A percentile compares a stretch with the other conserved stretches of the same genome.
phyloP scores from a whole-genome alignment of 2,888 invertebrate species.

The Dendrolimus pini region DNA sequence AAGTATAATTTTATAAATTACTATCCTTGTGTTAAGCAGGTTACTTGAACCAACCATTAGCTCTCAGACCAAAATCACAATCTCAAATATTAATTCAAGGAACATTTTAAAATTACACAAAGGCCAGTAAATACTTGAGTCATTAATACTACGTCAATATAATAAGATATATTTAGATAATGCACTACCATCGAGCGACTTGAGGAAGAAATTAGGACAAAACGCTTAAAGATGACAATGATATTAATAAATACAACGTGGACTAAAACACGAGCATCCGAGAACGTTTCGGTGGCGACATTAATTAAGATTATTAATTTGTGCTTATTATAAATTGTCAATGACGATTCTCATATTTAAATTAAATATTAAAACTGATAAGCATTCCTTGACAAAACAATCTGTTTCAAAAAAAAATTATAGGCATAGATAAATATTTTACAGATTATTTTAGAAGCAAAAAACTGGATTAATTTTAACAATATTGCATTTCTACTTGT shows the following conservation, averaged over 20 bases:
- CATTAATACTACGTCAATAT: conserved; percentile 63
- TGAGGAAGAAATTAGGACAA: conserved; percentile 56
- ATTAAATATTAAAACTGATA: conserved; percentile 18
- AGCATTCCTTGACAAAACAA: background rate
- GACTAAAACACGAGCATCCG: conserved; percentile 24
- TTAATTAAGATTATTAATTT: background rate
- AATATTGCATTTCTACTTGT: too few relatives aligned
- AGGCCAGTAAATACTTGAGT: conserved; percentile 67
- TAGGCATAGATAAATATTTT: too few relatives aligned
- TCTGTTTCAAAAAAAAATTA: too few relatives aligned
- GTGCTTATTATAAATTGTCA: background rate
- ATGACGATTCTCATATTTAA: conserved; percentile 17
- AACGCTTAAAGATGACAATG: conserved; percentile 23
- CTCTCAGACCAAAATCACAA: conserved; percentile 27
- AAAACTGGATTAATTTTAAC: too few relatives aligned
- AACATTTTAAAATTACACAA: conserved; percentile 53
- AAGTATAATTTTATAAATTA: too few relatives aligned
- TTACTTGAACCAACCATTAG: too few relatives aligned
- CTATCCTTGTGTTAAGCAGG: too few relatives aligned
- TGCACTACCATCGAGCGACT: conserved; percentile 56
- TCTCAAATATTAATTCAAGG: conserved; percentile 40
- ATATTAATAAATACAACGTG: conserved; percentile 19
- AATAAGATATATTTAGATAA: conserved; percentile 34
- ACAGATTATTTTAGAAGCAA: too few relatives aligned
- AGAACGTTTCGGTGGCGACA: conserved; percentile 21